Evolutionary conservation across 2,113 vertebrate genomes (phyloP).

Genomic region (Capricornis sumatraensis): DNA sequence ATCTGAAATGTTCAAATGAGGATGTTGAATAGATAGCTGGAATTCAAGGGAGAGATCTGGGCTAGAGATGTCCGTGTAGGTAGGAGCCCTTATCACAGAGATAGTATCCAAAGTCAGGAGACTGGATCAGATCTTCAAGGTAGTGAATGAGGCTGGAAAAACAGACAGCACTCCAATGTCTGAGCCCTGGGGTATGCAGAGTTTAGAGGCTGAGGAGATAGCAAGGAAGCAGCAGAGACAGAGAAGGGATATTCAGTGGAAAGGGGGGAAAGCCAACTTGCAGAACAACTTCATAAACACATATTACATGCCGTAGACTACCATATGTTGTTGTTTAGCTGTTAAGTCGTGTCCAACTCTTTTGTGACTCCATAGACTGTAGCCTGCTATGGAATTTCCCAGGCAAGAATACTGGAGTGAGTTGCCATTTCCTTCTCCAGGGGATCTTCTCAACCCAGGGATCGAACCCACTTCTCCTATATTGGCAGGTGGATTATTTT

Average conservation of each 20-base stretch:
- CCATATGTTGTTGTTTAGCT: not conserved
- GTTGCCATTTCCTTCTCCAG: not conserved
- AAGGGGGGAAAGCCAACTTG: not conserved
- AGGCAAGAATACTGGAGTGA: not conserved
- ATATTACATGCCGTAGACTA: not conserved
- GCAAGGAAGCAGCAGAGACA: not conserved
- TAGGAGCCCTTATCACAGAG: not conserved
- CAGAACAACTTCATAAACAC: not conserved
- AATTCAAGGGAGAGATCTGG: not conserved
- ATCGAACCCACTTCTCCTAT: not conserved
- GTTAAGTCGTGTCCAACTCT: not conserved
- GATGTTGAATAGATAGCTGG: not conserved
- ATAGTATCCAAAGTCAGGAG: not conserved
- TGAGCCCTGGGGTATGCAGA: not conserved
- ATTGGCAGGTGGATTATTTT: not conserved
- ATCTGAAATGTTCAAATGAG: not conserved
- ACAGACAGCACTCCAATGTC: not conserved
- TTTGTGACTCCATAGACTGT: not conserved
- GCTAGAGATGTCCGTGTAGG: not conserved
- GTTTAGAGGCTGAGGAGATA: not conserved
- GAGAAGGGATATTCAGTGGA: not conserved
- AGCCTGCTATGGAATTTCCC: accelerated
- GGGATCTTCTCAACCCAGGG: not conserved
- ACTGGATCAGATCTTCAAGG: not conserved
- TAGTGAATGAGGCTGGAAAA: not conserved